phyloP scores from a whole-genome alignment of 2,888 invertebrate species.

The Callinectes sapidus region DNA sequence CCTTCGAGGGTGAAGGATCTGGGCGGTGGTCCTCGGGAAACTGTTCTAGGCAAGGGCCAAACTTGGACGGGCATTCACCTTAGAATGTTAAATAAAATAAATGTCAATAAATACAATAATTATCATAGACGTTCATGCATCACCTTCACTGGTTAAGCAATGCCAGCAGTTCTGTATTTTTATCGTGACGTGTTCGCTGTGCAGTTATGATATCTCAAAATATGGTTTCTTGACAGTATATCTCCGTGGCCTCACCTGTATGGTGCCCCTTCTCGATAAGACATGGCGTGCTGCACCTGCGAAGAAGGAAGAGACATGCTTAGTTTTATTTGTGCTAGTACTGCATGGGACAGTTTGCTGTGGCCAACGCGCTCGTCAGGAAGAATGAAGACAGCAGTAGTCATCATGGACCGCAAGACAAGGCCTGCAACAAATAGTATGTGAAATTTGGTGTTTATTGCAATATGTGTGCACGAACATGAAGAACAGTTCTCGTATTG shows the following conservation, averaged over 20 bases:
- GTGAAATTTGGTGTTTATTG: background rate
- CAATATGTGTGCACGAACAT: background rate
- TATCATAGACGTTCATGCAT: background rate
- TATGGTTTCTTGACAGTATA: background rate
- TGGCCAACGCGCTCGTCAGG: background rate
- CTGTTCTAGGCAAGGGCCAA: background rate
- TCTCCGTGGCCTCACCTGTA: background rate
- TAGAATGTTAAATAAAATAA: background rate
- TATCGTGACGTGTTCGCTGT: background rate
- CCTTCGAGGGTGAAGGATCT: background rate
- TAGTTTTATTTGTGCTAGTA: background rate
- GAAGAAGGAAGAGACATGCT: background rate
- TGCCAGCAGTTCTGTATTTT: background rate
- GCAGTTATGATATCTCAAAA: background rate
- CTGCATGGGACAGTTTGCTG: background rate
- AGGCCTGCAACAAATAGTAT: background rate
- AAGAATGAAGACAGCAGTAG: background rate
- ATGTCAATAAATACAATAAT: too few species aligned
- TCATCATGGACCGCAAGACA: background rate
- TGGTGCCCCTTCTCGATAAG: background rate
- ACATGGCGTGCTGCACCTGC: background rate
- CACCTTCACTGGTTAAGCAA: background rate
- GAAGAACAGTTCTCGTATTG: background rate
- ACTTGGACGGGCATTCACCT: background rate
- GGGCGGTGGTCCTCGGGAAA: background rate